Conservation (phyloP, 2,113 vertebrate species). For the Chamaea fasciata region DNA sequence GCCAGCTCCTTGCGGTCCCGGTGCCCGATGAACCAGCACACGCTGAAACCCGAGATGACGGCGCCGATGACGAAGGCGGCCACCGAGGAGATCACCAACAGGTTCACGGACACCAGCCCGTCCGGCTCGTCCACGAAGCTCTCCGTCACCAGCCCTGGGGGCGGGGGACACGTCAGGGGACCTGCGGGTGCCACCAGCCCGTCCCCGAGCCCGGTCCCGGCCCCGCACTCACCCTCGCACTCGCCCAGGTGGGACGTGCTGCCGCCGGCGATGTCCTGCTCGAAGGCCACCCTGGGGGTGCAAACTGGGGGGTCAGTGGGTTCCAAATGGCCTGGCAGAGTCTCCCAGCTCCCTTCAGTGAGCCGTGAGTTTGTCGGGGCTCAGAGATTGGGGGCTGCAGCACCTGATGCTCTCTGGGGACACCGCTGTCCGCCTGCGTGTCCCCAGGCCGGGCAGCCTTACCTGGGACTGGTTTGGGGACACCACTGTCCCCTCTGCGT, state of each 20-base stretch:
- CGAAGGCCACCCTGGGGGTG: constrained; percentile 77
- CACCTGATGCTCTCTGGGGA: background rate
- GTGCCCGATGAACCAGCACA: constrained; percentile 93
- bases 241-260: constrained; percentile 90
- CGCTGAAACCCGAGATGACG: constrained; percentile 88
- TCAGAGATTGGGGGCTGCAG: fast-evolving
- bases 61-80: constrained; percentile 93
- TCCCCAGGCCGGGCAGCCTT: background rate
- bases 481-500: too few relatives aligned
- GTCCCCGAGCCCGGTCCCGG: background rate
- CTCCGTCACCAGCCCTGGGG: constrained; percentile 85
- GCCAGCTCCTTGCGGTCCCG: constrained; percentile 83
- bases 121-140: constrained; percentile 89
- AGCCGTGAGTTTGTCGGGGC: background rate
- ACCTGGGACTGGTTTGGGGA: constrained; percentile 82
- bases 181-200: fast-evolving
- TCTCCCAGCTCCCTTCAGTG: background rate
- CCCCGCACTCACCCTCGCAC: constrained; percentile 84
- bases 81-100: constrained; percentile 90
- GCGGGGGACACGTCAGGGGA: background rate
- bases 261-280: constrained; percentile 87
- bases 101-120: constrained; percentile 89
- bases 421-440: fast-evolving
- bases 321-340: background rate
- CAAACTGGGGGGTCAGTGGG: background rate